A percentile compares a stretch with the other conserved stretches of the same genome.
Conservation (phyloP, 2,888 invertebrate species). For the Epistrophella euchroma region DNA sequence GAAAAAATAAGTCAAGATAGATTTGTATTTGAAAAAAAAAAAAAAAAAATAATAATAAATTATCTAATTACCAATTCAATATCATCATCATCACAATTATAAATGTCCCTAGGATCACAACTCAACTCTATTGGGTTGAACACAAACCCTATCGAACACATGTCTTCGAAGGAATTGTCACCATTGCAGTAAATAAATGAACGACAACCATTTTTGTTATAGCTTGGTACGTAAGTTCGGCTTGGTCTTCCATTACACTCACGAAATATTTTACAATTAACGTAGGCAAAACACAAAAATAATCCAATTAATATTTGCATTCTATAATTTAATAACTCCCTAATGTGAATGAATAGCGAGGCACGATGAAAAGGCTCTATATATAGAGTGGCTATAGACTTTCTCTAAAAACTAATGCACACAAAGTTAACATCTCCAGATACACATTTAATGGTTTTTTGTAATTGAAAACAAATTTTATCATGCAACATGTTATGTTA, state of each 20-base stretch:
- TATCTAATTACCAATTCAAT: not conserved
- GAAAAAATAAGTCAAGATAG: not conserved
- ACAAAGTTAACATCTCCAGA: not conserved
- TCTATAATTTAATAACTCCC: not conserved
- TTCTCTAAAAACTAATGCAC: not conserved
- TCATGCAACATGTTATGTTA: not conserved
- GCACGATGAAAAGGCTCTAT: not conserved
- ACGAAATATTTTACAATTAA: conserved; percentile 22
- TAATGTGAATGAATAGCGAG: not conserved
- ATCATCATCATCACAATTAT: conserved; percentile 16
- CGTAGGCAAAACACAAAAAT: conserved; percentile 13
- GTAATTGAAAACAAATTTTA: not conserved
- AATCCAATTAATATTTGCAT: conserved; percentile 33
- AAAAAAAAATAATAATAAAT: not conserved
- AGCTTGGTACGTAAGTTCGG: not conserved
- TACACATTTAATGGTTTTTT: conserved; percentile 22
- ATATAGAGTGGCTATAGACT: conserved; percentile 14
- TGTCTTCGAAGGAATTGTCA: conserved; percentile 30
- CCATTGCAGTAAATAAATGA: conserved; percentile 52
- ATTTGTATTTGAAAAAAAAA: not conserved
- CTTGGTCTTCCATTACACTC: conserved; percentile 29
- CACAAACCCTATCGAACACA: conserved; percentile 16
- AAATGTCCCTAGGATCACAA: conserved; percentile 41
- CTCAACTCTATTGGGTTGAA: conserved; percentile 24
- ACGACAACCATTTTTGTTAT: not conserved